Evolutionary conservation across 2,113 vertebrate genomes (phyloP), one percentile per base, ranked within the genome.

Genomic region (Phocoena sinus): DNA sequence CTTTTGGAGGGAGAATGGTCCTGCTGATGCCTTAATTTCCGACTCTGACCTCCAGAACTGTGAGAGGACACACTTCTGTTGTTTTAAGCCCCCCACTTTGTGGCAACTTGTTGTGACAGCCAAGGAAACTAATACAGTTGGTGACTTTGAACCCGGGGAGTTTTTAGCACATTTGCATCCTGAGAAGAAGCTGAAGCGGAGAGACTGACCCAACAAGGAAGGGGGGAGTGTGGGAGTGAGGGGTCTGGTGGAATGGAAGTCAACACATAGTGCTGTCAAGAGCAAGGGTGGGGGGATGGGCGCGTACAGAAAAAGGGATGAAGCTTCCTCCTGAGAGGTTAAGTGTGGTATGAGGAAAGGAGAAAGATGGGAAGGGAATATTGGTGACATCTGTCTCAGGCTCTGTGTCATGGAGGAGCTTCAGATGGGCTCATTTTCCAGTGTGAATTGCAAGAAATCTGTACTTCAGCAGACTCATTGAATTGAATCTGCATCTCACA

Each of bases 1-100:
- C 25, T 28, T 23, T 47, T 1, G 2, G 13, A 44, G 56, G 44
- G 58, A 7, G 0, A 0, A 2, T 0, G 2, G 60, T 6, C 41
- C 25, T 70, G 71, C 11, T 2, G 7, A 36, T 11, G 26, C n/a
- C 26, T n/a, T 7, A 10, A 5, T 15, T 67, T 63, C 31, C 28
- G 12, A 47, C 70, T 90, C 81, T 18, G 91, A 47, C 20, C 38
- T n/a, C 62, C 14, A 44, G 31, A 33, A 21, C 2, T 10, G 18
- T 8, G 36, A 58, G 25, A 53, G 80, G 38, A 25, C 8, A 60
- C 2, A 20, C 18, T 89, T 44, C 41, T 12, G 8, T 23, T 38
- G 41, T 70, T 25, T 81, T 79, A 20, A 28, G 50, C 12, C 5
- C 5, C 53, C 33, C 28, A 8, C 7, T 8, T 56, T 9, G 8